Evolutionary conservation across 2,888 invertebrate species (phyloP), one percentile per base, ranked within the genome.

Genomic region (Platerodrilus igneus): DNA sequence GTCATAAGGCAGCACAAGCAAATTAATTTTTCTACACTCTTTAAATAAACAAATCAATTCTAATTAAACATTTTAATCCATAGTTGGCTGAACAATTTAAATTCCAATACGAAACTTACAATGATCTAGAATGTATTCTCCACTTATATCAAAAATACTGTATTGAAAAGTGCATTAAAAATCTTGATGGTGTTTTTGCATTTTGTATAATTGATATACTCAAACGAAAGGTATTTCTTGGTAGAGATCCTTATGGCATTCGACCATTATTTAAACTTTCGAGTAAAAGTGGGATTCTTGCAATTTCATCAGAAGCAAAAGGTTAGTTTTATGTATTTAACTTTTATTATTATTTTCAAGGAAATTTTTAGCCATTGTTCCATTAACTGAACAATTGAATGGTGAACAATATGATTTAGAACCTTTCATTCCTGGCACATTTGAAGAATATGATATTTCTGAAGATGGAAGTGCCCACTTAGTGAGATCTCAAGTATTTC

Each of bases 131-230:
- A 64, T 75, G 77, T 18, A 77, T 87, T 42, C 74, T 81, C 42
- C 87, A 87, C 61, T 68, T 83, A 41, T 89, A 86, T 60, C 74
- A 78, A 40, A 74, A 72, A 48, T 76, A 78, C 41, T 86, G 86
- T 5, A 77, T 79, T 27, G 79, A 80, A 32, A 73, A 75, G 47
- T 77, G 84, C 32, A 78, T 82, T 2, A 76, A 74, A 53, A 75
- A 78, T 50, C 71, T 92, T 18, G 90, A 91, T 59, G 91, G 90
- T 3, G 90, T 89, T 4, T 92, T 89, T 66, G 79, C 80, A 2
- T 86, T 89, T 64, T 82, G 84, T 53, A 68, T 89, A 8, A 65
- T 87, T 22, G 89, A 89, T 58, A 74, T 81, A 1, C 72, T 76
- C 31, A 77, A 78, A 41, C 73, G 70, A 48, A 81, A 78, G 63